phyloP scores from a whole-genome alignment of 30 jellyfish, hydroid and myxozoan genomes.

The Aurelia coerulea region DNA sequence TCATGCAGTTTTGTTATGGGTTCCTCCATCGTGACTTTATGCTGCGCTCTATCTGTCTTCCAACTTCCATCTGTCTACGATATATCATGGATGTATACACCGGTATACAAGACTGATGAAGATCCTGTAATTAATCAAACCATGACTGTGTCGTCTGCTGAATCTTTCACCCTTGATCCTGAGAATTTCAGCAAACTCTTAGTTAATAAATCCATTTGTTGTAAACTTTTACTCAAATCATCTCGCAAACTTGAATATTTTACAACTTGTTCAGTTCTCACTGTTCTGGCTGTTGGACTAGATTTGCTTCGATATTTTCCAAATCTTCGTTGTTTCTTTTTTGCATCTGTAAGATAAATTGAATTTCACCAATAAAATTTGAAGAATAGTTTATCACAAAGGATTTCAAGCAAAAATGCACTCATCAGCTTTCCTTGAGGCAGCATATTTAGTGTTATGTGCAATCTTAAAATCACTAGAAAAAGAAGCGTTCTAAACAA shows the following conservation, averaged over 20 bases:
- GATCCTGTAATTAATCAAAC: no score
- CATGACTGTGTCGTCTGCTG: not conserved
- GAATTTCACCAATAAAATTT: not conserved
- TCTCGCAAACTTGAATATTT: constrained; percentile 44
- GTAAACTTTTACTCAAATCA: constrained; percentile 29
- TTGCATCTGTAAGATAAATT: constrained; percentile 15
- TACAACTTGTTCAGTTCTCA: not conserved
- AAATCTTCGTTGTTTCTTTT: constrained; percentile 8
- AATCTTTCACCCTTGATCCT: constrained; percentile 4
- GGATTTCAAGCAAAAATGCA: not conserved
- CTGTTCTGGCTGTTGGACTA: constrained; percentile 21
- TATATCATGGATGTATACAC: no score
- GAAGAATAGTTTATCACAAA: not conserved
- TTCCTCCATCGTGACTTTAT: no score
- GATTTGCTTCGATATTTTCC: constrained; percentile 53
- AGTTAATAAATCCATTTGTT: constrained; percentile 47
- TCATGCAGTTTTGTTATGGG: no score
- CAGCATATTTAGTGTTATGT: no score
- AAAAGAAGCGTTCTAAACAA: no score
- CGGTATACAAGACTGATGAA: no score
- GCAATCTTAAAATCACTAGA: no score
- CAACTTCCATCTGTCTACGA: no score
- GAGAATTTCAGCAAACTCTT: constrained; percentile 42
- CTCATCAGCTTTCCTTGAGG: not conserved
- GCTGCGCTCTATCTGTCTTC: no score